A percentile compares a stretch with the other conserved stretches of the same genome.
Conservation (phyloP, 2,888 invertebrate species). For the Macroteleia sp. region DNA sequence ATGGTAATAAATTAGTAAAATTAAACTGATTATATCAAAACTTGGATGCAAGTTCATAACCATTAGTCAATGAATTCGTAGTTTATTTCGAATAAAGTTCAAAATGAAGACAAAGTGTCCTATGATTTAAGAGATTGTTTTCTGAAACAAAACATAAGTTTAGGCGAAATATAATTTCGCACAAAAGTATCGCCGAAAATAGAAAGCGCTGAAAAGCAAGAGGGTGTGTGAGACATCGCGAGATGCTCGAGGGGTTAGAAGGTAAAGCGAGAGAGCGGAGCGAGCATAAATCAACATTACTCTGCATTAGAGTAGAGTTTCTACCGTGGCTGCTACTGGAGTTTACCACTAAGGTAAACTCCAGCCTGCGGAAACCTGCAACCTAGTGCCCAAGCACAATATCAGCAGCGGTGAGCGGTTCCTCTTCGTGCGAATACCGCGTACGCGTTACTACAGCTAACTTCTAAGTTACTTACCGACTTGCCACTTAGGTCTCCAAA, state of each 20-base stretch:
- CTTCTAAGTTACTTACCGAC: constrained; percentile 80
- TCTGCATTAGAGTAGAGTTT: constrained; percentile 81
- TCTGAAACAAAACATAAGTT: constrained; percentile 56
- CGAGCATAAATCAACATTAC: constrained; percentile 82
- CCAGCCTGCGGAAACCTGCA: constrained; percentile 70
- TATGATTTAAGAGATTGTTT: constrained; percentile 50
- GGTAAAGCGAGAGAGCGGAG: constrained; percentile 73
- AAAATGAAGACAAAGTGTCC: constrained; percentile 50
- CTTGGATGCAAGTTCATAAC: constrained; percentile 37
- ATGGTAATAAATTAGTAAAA: constrained; percentile 42
- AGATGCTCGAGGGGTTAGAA: constrained; percentile 61
- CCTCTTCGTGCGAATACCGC: constrained; percentile 51
- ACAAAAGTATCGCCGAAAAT: constrained; percentile 58
- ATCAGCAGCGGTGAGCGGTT: constrained; percentile 41
- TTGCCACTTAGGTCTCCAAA: constrained; percentile 77
- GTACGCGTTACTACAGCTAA: constrained; percentile 67
- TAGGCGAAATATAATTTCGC: constrained; percentile 53
- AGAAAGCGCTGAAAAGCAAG: constrained; percentile 53
- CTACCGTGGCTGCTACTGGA: constrained; percentile 73
- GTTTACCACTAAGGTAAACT: constrained; percentile 80
- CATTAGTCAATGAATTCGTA: constrained; percentile 46
- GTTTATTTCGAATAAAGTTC: constrained; percentile 36
- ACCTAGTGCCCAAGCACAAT: constrained; percentile 62
- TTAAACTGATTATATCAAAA: constrained; percentile 45
- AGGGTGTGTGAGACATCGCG: constrained; percentile 53